Base-by-base conservation (phyloP, 37 sponge, comb jelly and placozoan species). In the Ephydatia muelleri region DNA sequence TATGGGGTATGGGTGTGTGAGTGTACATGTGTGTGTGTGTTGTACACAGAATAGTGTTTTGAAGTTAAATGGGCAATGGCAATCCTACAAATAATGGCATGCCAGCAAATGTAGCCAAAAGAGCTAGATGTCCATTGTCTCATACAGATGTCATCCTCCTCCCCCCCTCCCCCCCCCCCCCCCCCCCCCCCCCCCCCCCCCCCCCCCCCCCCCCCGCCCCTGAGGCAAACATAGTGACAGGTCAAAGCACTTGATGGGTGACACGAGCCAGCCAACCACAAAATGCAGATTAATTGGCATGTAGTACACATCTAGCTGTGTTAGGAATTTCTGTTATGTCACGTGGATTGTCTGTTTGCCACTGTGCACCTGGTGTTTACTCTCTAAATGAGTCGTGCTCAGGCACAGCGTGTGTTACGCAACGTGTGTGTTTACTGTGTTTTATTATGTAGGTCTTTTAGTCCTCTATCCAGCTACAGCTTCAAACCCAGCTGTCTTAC, bases 1-100 rank as follows among this genome's bases (percentile, higher is more conserved):
- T n/a, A n/a, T n/a, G n/a, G n/a, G n/a, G 65, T 30, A 3, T 67
- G 69, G 3, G 32, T 65, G 31, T 65, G 68, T 23, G 49, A 5
- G 43, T 82, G 73, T 33, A 27, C 38, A 64, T 83, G 28, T 48
- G 32, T 21, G n/a, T 70, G 38, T 35, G 5, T 71, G 83, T 71
- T 13, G 38, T 14, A 72, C 43, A 47, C 27, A 65, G 66, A 0
- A 28, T 13, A 34, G 43, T 30, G 43, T 36, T 3, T 76, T 14
- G 37, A 2, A 35, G 27, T n/a, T 33, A 49, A 72, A 49, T 66
- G 36, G 19, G 6, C 35, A 67, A 23, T 80, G 35, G 65, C 37
- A 29, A 48, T 80, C 72, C 28, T 11, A 11, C 26, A 30, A 11
- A 30, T 19, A 13, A 12, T 11, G 28, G 19, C 19, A 27, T 30